Evolutionary conservation across 2,113 vertebrate species (phyloP).

Genomic region (Syrrhaptes paradoxus): DNA sequence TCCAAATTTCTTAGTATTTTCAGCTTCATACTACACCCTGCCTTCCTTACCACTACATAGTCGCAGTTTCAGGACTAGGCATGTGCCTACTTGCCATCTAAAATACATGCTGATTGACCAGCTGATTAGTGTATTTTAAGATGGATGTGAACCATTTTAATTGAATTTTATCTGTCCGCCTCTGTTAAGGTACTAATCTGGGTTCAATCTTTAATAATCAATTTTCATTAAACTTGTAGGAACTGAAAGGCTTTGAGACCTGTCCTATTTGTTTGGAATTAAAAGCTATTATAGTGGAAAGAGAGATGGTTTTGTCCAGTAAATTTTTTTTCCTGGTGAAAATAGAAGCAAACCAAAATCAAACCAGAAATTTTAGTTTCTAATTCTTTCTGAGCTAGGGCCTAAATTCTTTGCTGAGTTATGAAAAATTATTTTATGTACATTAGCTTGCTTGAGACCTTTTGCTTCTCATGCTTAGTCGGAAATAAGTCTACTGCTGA

Average conservation of each 20-base stretch:
- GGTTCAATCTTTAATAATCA: not conserved
- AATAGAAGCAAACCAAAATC: not conserved
- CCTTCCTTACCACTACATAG: not conserved
- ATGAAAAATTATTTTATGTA: not conserved
- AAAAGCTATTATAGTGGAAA: not conserved
- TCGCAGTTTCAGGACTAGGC: not conserved
- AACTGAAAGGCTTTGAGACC: not conserved
- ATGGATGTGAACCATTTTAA: not conserved
- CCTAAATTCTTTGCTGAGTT: not conserved
- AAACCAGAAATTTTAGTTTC: not conserved
- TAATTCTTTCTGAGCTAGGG: not conserved
- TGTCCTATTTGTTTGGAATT: not conserved
- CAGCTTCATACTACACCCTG: not conserved
- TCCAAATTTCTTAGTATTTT: not conserved
- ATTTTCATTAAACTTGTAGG: not conserved
- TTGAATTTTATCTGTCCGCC: not conserved
- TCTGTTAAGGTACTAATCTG: not conserved
- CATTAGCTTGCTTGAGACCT: not conserved
- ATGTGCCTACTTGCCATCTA: not conserved
- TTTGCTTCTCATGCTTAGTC: not conserved
- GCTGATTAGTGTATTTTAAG: not conserved
- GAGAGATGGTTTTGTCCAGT: not conserved
- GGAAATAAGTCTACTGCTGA: not conserved
- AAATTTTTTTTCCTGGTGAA: not conserved
- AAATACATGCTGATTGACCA: not conserved